Conservation (phyloP, 1,140 invertebrate genomes). For the Aphelenchoides fujianensis region DNA sequence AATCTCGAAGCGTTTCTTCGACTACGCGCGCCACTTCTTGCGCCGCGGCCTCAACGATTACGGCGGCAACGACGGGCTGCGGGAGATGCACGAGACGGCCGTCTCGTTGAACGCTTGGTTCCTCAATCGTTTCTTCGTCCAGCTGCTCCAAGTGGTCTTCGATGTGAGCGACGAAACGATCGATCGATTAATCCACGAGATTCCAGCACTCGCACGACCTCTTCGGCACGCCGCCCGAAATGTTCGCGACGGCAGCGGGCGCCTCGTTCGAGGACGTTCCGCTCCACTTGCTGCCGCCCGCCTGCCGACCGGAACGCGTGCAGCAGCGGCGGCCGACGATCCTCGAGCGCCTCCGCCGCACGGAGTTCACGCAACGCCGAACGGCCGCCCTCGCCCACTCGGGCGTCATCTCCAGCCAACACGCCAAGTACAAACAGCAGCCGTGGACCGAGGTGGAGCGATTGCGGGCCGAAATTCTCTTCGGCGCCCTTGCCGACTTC, state of each 20-base stretch:
- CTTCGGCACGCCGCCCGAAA: constrained; percentile 1
- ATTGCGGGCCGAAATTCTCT: constrained; percentile 2
- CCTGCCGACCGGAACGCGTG: not conserved
- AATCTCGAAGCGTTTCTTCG: not conserved
- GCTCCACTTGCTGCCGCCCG: not conserved
- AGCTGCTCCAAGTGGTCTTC: too few relatives aligned
- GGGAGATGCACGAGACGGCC: too few relatives aligned
- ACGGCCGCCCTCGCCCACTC: constrained; percentile 18
- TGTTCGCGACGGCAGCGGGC: not conserved
- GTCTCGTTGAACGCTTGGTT: too few relatives aligned
- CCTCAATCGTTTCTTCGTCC: too few relatives aligned
- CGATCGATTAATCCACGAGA: not conserved
- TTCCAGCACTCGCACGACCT: constrained; percentile 12
- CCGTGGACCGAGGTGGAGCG: constrained; percentile 2
- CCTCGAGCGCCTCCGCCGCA: not conserved
- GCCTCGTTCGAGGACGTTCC: not conserved
- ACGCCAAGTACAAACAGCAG: constrained; percentile 8
- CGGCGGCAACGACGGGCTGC: too few relatives aligned
- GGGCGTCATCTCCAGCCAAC: constrained; percentile 8
- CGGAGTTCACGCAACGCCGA: not conserved
- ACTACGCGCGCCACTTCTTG: not conserved
- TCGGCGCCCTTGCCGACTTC: too few relatives aligned
- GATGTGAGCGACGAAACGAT: too few relatives aligned
- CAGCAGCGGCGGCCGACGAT: not conserved
- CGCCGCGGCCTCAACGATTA: not conserved